Base-by-base conservation (phyloP, 2,888 invertebrate genomes). In the Phlogophora meticulosa region DNA sequence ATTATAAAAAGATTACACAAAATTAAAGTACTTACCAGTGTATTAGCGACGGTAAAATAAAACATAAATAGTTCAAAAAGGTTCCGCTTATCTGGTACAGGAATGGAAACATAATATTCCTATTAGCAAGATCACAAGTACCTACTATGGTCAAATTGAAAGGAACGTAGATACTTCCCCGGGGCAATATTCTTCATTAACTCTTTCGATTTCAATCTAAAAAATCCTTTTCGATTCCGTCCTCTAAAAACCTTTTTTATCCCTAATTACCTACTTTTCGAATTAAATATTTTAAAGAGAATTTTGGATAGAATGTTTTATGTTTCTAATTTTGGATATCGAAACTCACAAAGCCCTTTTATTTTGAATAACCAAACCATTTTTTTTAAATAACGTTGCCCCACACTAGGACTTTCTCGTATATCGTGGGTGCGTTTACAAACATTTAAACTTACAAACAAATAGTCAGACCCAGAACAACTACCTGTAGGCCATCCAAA, bases 101-200 rank as follows among this genome's bases (percentile, higher is more conserved):
- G 81, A 85, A 90, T 90, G 88, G 85, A 87, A 91, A 93, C 92
- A 93, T 90, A 91, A 93, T 91, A 92, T 93, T 92, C 85, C 92
- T 91, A 93, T 94, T 94, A 94, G 88, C 72, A 81, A 81, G 86
- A 89, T 90, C 90, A 84, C 81, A 81, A 86, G 28, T 28, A 28
- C 28, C 5, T 87, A 81, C 88, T 86, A 84, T 85, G 78, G 82
- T 86, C 83, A 89, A 90, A 92, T 91, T 90, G 88, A 90, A 92
- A 90, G 85, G 86, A 90, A 81, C 85, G 86, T 83, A 28, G 5
- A 5, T 28, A 83, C 78, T 83, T 73, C 91, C 94, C 87, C 57
- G 71, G 28, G 89, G 94, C 91, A 72, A 84, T 84, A 88, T 88
- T 90, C 87, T 89, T 92, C 90, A 92, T 93, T 91, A 93, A 91